Conservation (phyloP, 2,113 vertebrate genomes). For the Gasterosteus aculeatus region DNA sequence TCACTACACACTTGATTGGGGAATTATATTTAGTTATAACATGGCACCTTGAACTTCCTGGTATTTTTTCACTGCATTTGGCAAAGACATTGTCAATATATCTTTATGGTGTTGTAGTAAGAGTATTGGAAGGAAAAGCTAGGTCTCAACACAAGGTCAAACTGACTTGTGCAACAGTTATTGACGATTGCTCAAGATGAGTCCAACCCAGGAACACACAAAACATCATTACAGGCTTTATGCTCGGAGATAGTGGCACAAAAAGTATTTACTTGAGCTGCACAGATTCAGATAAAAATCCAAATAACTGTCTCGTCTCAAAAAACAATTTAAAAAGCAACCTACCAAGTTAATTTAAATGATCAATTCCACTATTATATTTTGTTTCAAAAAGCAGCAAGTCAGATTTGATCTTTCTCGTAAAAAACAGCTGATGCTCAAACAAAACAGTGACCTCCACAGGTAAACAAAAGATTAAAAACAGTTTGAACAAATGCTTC, state of each 20-base stretch:
- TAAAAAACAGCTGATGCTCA: too few relatives aligned
- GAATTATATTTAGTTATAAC: too few relatives aligned
- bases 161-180: conserved; percentile 36
- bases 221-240: not conserved
- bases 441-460: too few relatives aligned
- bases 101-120: not conserved
- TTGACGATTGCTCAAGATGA: conserved; percentile 22
- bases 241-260: not conserved
- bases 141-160: conserved; percentile 27
- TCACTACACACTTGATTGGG: too few relatives aligned
- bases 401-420: too few relatives aligned
- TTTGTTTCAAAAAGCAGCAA: too few relatives aligned
- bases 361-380: too few relatives aligned
- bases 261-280: conserved; percentile 8
- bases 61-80: not conserved
- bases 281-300: not conserved
- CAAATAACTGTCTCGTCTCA: too few relatives aligned
- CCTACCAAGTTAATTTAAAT: too few relatives aligned
- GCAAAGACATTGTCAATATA: not conserved
- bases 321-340: too few relatives aligned
- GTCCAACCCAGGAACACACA: not conserved
- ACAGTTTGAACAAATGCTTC: not conserved
- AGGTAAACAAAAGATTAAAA: not conserved
- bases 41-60: too few relatives aligned
- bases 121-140: not conserved